Base-by-base conservation (phyloP, 1,140 invertebrate species). In the Pantala flavescens region DNA sequence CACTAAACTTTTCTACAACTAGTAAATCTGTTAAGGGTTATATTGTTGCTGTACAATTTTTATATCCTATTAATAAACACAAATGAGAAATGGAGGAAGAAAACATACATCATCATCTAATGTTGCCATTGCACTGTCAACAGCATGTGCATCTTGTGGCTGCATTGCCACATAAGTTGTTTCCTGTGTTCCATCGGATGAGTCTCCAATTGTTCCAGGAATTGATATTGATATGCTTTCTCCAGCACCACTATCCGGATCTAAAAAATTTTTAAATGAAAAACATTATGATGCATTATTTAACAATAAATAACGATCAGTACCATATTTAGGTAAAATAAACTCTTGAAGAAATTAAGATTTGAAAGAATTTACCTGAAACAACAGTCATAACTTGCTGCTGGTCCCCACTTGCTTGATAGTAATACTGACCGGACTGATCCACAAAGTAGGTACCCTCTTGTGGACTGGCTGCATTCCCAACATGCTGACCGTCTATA, bases 371-470 rank as follows among this genome's bases (percentile, higher is more conserved):
- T 73, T 84, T 80, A 80, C 82, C 81, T 23, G 82, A 79, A 73
- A 83, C 81, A 7, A 82, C 81, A 16, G 90, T 88, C 82, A 91
- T 89, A 74, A 90, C 86, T 78, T 86, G 77, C 70, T 76, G 88
- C 74, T 89, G 85, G 43, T 85, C 83, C 63, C 88, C 85, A 28
- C 85, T 85, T 76, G 83, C 87, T 80, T 91, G 90, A 79, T 90
- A 92, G 78, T 91, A 93, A 81, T 92, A 93, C 74, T 90, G 88
- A 0, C 91, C 91, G 73, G 90, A 85, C 80, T 91, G 89, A 81
- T 92, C 90, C 11, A 92, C 88, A 81, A 91, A 92, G 78, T 91
- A 92, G 55, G 90, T 90, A 16, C 89, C 89, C 43, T 84, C 85
- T 78, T 88, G 87, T 72, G 83, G 82, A 28, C 74, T 77, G 74